A percentile compares a stretch with the other conserved stretches of the same genome.
phyloP scores from a whole-genome alignment of 2,797 vertebrate species.

The Discoglossus pictus region DNA sequence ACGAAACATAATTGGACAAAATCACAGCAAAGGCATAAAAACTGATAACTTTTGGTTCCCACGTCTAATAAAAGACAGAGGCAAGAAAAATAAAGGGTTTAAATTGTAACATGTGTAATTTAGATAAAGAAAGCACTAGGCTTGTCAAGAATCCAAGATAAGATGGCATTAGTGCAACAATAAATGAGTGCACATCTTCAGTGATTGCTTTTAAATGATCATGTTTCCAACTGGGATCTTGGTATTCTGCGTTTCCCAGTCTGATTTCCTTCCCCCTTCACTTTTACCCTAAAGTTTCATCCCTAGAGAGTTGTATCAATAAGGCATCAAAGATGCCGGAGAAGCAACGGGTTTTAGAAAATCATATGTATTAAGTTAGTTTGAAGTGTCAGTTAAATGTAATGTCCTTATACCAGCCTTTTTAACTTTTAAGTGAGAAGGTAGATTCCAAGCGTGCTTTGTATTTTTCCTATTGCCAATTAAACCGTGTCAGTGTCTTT shows the following conservation, averaged over 20 bases:
- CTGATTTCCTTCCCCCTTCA: slow-evolving; percentile 32
- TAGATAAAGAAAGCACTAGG: slow-evolving; percentile 40
- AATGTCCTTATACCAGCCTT: slow-evolving; percentile 8
- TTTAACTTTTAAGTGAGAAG: too few species aligned
- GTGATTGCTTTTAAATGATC: slow-evolving; percentile 55
- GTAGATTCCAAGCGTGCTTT: too few species aligned
- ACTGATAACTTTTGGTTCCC: too few species aligned
- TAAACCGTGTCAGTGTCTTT: too few species aligned
- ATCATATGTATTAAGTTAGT: slow-evolving; percentile 51
- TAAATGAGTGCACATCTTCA: slow-evolving; percentile 30
- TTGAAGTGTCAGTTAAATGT: slow-evolving; percentile 50
- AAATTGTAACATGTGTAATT: slow-evolving; percentile 21
- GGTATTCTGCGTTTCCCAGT: slow-evolving; percentile 10
- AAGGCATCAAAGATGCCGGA: slow-evolving; percentile 43
- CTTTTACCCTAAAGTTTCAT: slow-evolving; percentile 34
- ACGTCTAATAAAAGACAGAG: background rate
- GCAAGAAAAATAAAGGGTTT: slow-evolving; percentile 5
- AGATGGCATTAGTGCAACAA: slow-evolving; percentile 32
- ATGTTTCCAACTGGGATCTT: slow-evolving; percentile 14
- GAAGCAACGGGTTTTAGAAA: slow-evolving; percentile 38
- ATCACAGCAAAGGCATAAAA: too few species aligned
- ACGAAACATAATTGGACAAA: slow-evolving; percentile 50
- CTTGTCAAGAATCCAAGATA: slow-evolving; percentile 32
- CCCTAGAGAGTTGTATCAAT: slow-evolving; percentile 41
- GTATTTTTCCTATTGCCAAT: too few species aligned